Conservation (phyloP, 2,113 vertebrate species). For the Calyptommatus sinebrachiatus region DNA sequence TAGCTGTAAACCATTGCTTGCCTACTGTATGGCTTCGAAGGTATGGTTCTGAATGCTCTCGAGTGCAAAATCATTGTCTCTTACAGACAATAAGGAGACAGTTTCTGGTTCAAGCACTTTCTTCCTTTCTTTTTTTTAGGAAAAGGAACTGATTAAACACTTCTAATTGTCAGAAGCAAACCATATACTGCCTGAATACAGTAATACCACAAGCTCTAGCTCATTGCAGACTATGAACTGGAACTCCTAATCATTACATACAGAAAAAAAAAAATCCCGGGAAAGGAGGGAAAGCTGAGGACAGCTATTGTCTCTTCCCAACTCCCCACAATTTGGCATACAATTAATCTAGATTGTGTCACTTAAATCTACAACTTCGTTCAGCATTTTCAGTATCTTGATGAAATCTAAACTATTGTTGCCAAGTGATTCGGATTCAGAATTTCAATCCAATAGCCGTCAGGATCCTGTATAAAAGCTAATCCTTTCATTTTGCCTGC, state of each 20-base stretch:
- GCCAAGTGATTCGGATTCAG: constrained; percentile 91
- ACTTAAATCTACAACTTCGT: background rate
- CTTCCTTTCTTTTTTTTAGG: background rate
- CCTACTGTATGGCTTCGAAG: background rate
- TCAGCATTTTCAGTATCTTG: constrained; percentile 29
- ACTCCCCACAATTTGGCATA: background rate
- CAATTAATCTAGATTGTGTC: background rate
- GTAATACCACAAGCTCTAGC: background rate
- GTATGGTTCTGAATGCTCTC: background rate
- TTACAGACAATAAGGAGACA: background rate
- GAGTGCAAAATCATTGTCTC: background rate
- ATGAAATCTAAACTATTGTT: constrained; percentile 72
- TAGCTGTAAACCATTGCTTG: background rate
- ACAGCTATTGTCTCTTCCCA: background rate
- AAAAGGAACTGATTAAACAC: background rate
- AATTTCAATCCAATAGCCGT: constrained; percentile 98
- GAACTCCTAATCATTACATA: background rate
- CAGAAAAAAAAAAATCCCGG: background rate
- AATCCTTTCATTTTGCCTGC: constrained; percentile 97
- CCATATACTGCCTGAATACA: no score
- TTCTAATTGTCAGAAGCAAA: background rate
- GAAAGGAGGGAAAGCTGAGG: background rate
- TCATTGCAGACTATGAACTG: background rate
- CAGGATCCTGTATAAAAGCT: constrained; percentile 97
- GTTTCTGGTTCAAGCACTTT: background rate